A percentile compares a stretch with the other conserved stretches of the same genome.
phyloP scores from a whole-genome alignment of 2,888 invertebrate species.

The Pseudococcus viburni region DNA sequence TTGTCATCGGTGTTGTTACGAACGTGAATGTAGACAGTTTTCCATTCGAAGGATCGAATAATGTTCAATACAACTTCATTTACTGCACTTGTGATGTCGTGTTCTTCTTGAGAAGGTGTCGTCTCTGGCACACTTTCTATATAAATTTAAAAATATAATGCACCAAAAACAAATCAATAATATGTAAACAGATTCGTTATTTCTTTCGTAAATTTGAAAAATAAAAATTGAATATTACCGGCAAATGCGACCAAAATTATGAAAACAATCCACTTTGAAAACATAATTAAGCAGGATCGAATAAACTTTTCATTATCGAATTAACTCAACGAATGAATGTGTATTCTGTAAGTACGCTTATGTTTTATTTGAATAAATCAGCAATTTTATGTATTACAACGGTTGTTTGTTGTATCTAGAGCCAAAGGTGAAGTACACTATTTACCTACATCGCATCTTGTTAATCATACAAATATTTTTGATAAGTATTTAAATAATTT shows the following conservation, averaged over 20 bases:
- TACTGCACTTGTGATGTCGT: too few relatives aligned
- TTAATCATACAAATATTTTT: background rate
- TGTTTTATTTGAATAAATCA: too few relatives aligned
- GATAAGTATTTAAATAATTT: background rate
- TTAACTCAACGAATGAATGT: background rate
- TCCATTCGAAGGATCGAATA: too few relatives aligned
- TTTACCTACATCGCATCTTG: background rate
- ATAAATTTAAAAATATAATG: background rate
- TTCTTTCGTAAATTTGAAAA: too few relatives aligned
- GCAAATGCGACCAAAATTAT: background rate
- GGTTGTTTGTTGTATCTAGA: background rate
- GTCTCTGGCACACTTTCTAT: background rate
- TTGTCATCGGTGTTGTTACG: background rate
- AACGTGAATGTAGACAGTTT: too few relatives aligned
- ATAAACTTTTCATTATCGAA: background rate
- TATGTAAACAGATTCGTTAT: too few relatives aligned
- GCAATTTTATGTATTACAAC: background rate
- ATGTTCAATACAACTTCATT: too few relatives aligned
- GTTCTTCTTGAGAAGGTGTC: too few relatives aligned
- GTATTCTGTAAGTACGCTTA: too few relatives aligned
- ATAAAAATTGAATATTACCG: background rate
- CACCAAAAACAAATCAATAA: background rate
- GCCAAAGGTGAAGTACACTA: background rate
- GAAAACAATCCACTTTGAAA: background rate
- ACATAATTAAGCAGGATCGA: background rate